Base-by-base conservation (phyloP, 2,113 vertebrate genomes). In the Salvelinus sp. region DNA sequence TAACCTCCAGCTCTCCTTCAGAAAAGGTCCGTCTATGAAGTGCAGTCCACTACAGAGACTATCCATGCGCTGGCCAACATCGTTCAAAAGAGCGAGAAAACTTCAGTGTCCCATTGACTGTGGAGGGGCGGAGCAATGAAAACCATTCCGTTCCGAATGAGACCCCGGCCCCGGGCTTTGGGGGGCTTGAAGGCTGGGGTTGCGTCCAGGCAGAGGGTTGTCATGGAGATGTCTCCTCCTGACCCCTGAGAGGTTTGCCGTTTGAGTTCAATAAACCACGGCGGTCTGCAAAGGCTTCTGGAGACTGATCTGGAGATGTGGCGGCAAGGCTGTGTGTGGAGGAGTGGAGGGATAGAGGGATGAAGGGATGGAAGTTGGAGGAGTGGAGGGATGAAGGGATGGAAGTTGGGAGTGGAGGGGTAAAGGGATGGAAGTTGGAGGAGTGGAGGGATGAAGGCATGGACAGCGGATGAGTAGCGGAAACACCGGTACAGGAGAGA, bases 11-110 rank as follows among this genome's bases (percentile, higher is more conserved):
- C 83, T 94, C 95, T 70, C 96, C 95, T 88, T 98, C 97, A 0
- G 98, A 98, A 88, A 93, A 91, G 0, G 96, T 96, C 86, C 95
- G 76, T 97, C 97, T 76, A 94, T 93, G 54, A 93, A 97, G 88
- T 93, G 93, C 85, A 94, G 91, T 67, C 91, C 92, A 16, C 88
- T 94, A 10, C 70, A 82, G 6, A 93, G 84, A 73, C 88, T 88
- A 82, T 93, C 94, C 2, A 92, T 85, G n/a, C 94, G 96, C 87
- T 93, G 94, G 74, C 94, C 95, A 83, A 98, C 88, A 6, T 99
- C 96, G 6, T 95, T 97, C 67, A n/a, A 99, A 93, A 71, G 98
- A 98, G 76, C 90, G 91, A 16, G 97, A 99, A 88, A 96, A 96
- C 86, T 91, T 95, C 16, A 98, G 94, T 1, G 87, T 74, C 75